Evolutionary conservation across 2,797 vertebrate genomes (phyloP), one percentile per base, ranked within the genome.

Genomic region (Sebastes miniatus): DNA sequence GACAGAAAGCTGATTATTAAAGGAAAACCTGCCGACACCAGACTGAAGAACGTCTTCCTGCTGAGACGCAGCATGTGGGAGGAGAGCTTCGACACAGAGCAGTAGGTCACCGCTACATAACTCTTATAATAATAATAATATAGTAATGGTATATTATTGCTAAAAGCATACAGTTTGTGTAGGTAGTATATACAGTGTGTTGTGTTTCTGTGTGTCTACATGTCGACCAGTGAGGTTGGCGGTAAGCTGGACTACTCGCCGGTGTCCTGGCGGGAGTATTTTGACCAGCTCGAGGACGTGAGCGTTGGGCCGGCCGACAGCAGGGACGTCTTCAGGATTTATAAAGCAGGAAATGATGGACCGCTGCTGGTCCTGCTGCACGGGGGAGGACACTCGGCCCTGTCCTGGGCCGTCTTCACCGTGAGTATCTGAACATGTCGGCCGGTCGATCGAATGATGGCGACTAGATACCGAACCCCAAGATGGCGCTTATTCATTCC

Each of bases 381-480:
- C 0, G 93, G 94, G 24, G 93, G 93, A 27, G 93, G 93, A 64
- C 94, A 94, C 82, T 95, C 94, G 0, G 92, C 92, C 0, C 80
- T 94, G 63, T 94, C 93, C 81, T 95, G 93, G 93, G 94, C 94
- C 6, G 91, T 95, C 32, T 95, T 94, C 65, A 93, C 92, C 0
- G 94, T 94, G 54, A 86, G 90, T 73, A 18, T 10, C 67, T 58
- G 34, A 18, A 2, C 0, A 11, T 3, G 31, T 32, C 5, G 0
- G 7, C 3, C 0, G 18, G 31, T 11, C 1, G 2, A 24, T 1
- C 4, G 12, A 22, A 7, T 27, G 31, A 57, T 25, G 13, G 8
- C 2, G 7, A 2, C 32, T 16, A 1, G 6, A 25, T 43, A 43
- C 14, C 39, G 14, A 16, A 43, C 14, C 39, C 39, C 39, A 3